A percentile compares a stretch with the other conserved stretches of the same genome.
Evolutionary conservation across 2,797 vertebrate species (phyloP).

Genomic region (Odontamblyopus rebecca): DNA sequence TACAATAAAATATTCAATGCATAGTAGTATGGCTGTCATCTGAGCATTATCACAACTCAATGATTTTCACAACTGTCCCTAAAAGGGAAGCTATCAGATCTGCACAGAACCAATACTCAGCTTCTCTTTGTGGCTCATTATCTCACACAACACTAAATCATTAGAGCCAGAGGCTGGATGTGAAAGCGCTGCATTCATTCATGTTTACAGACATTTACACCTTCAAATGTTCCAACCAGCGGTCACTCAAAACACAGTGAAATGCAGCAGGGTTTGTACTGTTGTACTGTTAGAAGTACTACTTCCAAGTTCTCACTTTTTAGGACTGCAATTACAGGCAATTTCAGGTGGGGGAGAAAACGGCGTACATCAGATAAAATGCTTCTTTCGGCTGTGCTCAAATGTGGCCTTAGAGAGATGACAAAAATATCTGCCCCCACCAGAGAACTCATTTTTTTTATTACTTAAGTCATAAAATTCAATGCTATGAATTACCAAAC

Average conservation of each 20-base stretch:
- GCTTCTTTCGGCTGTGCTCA: constrained; percentile 8
- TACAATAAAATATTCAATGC: constrained; percentile 28
- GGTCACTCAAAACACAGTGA: constrained; percentile 14
- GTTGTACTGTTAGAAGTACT: neutral
- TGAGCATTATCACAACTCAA: constrained; percentile 26
- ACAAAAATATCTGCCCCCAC: constrained; percentile 30
- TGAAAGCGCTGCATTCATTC: constrained; percentile 50
- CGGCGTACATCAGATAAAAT: neutral
- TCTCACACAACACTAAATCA: constrained; percentile 62
- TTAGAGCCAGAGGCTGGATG: constrained; percentile 52
- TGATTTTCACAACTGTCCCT: constrained; percentile 22
- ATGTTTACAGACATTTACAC: constrained; percentile 43
- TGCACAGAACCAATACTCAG: constrained; percentile 47
- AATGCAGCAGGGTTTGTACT: constrained; percentile 3
- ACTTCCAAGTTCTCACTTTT: neutral
- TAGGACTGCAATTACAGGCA: neutral
- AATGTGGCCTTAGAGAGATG: constrained; percentile 42
- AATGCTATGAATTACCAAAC: neutral
- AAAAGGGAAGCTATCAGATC: constrained; percentile 51
- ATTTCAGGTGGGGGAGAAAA: neutral
- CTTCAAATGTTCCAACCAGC: constrained; percentile 35
- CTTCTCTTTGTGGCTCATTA: constrained; percentile 65
- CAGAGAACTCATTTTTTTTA: neutral
- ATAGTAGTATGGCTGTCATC: constrained; percentile 21
- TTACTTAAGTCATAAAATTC: neutral